These are phyloP conservation scores for Megaceryle alcyon DNA, from an alignment of 2,797 vertebrate species.

Conservation along the genomic window DNA sequence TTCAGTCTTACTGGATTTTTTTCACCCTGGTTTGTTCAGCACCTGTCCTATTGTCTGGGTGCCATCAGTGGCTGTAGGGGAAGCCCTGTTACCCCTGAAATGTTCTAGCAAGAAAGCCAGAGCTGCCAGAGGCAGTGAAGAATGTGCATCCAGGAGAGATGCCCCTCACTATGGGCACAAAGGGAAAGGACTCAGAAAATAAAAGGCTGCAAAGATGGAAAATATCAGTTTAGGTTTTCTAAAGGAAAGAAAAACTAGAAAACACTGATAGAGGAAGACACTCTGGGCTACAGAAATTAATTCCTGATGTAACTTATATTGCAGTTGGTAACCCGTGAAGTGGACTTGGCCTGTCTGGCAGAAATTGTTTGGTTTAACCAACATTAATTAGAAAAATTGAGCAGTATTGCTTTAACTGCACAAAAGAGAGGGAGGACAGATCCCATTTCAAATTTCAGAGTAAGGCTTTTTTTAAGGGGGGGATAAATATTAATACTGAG, in stretches of 20 bases:
- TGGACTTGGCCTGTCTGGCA: background rate
- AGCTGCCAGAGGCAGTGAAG: background rate
- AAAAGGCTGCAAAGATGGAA: background rate
- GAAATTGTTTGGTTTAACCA: background rate
- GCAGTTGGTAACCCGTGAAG: background rate
- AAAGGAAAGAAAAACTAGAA: background rate
- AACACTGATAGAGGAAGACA: background rate
- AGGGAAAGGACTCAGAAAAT: background rate
- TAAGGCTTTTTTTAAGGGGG: conserved; percentile 24
- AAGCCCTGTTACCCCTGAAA: background rate
- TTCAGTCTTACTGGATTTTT: background rate
- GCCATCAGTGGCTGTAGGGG: background rate
- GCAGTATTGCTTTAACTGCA: conserved; percentile 7
- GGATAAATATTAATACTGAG: conserved; percentile 79
- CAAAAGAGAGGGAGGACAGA: conserved; percentile 47
- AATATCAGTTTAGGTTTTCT: background rate
- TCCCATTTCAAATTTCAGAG: conserved; percentile 71
- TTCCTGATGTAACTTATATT: background rate
- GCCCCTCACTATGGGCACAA: fast-evolving
- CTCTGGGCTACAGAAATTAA: background rate
- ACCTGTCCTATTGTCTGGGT: background rate
- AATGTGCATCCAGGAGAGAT: background rate
- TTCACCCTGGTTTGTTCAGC: background rate
- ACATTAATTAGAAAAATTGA: background rate
- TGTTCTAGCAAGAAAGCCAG: background rate